Evolutionary conservation across 2,888 invertebrate species (phyloP).

Genomic region (Parnassius apollo): DNA sequence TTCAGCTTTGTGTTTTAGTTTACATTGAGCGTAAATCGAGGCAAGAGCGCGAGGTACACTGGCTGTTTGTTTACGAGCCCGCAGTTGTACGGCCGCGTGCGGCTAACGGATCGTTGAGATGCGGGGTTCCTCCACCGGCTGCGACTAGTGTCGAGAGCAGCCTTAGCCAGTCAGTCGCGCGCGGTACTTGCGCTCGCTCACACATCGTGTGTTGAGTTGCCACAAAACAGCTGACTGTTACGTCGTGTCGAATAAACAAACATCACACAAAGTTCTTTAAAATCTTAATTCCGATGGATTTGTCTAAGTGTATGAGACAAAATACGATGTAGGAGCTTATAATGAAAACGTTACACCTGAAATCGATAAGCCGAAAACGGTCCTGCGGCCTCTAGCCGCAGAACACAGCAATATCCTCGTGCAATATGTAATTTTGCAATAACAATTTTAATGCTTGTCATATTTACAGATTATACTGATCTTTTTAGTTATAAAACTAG

Average conservation of each 20-base stretch:
- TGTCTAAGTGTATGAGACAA: neutral
- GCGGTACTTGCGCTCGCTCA: conserved; percentile 61
- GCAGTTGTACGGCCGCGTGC: conserved; percentile 68
- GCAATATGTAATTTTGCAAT: conserved; percentile 58
- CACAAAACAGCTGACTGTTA: conserved; percentile 65
- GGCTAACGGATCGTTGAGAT: conserved; percentile 63
- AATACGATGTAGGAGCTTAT: neutral
- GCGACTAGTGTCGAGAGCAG: conserved; percentile 27
- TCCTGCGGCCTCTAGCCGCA: conserved; percentile 50
- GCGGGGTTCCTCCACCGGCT: conserved; percentile 43
- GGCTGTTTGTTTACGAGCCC: conserved; percentile 74
- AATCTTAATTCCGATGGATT: conserved; percentile 9
- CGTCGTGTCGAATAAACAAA: conserved; percentile 51
- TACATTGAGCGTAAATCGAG: conserved; percentile 27
- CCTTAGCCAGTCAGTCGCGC: conserved; percentile 63
- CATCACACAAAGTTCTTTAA: conserved; percentile 32
- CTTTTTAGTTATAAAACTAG: neutral
- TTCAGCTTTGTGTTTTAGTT: conserved; percentile 22
- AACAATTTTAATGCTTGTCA: conserved; percentile 15
- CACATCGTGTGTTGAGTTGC: conserved; percentile 41
- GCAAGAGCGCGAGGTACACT: conserved; percentile 30
- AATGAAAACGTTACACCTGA: conserved; percentile 32
- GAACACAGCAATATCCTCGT: conserved; percentile 59
- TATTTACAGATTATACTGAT: neutral
- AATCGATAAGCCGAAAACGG: conserved; percentile 68